Evolutionary conservation across 1,140 invertebrate genomes (phyloP), one percentile per base, ranked within the genome.

Genomic region (Berghia stephanieae): DNA sequence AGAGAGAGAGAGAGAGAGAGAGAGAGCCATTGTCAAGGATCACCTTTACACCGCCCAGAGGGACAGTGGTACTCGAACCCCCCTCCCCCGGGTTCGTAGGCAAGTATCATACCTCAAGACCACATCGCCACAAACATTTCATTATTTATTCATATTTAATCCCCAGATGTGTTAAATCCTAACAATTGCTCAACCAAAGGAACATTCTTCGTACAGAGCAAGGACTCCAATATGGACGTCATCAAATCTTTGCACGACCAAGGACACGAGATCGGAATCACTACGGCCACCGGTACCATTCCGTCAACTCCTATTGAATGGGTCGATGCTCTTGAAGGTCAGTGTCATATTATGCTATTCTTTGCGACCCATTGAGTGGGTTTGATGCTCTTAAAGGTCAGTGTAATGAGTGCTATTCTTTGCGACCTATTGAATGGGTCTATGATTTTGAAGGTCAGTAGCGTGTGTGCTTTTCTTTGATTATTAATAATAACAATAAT

Each of bases 201-300:
- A 0, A 96, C 95, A 0, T 96, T 95, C 86, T 96, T 93, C 83
- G 90, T 96, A 0, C 93, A 94, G 31, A 94, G 96, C 89, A 92
- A 93, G 8, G 80, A 94, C 82, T 95, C 94, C 0, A 94, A 95
- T 88, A 96, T 96, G 86, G 92, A 93, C 77, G 92, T 94, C 79
- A 94, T 95, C 1, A 94, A 96, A 83, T 93, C 93, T 78, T 86
- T 96, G 42, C 95, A 94, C 92, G 94, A 94, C 80, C 89, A 92
- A 75, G 94, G 95, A 16, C 95, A 96, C 83, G 96, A 97, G 90
- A 96, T 97, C 80, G 95, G 93, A 0, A 92, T 94, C 2, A 93
- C 96, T 86, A 98, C 96, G 5, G 93, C 96, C 70, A 77, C 82
- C 78, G 82, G 82, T 2, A 81, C 72, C 3, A 42, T 75, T 16